Evolutionary conservation across 2,888 invertebrate genomes (phyloP), one percentile per base, ranked within the genome.

Genomic region (Tiphia femorata): DNA sequence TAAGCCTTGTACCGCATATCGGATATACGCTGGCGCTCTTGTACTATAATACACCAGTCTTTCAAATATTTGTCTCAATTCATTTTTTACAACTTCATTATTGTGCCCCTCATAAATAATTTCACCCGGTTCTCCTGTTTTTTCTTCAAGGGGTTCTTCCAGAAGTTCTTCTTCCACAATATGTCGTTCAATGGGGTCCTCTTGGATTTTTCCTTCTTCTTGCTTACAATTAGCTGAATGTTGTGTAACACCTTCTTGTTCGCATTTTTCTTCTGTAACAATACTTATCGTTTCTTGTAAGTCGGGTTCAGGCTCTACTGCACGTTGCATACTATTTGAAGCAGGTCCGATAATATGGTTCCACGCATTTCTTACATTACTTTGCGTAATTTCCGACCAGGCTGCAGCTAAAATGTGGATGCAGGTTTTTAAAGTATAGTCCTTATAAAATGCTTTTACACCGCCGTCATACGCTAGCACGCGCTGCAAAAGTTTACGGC

Each of bases 301-400:
- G 25, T 42, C 42, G 25, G 25, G 42, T 42, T 42, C 3, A 25
- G 14, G 25, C 20, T 42, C 12, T 2, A 3, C 14, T 10, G 42
- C 4, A 25, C 2, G 12, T 25, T 25, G 42, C 23, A 23, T 12
- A 14, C 7, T 4, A 42, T 21, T 42, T 2, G 23, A 21, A 42
- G n/a, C 42, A 27, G 42, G 19, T 14, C 25, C 23, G 16, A 49
- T 37, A 38, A 69, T 30, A 47, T 69, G 63, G 38, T 61, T 66
- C 68, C 71, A 70, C 16, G 64, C 63, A n/a, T 53, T 58, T 43
- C 41, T 47, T 19, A 73, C 33, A 29, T 56, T 62, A 8, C 20
- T 40, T 20, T 52, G 19, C 27, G 51, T 38, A 10, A 73, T 30
- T 40, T 46, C 53, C 12, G 59, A 37, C 73, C 67, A 73, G 3